phyloP scores from a whole-genome alignment of 2,888 invertebrate genomes.

The Aphidoletes aphidimyza region DNA sequence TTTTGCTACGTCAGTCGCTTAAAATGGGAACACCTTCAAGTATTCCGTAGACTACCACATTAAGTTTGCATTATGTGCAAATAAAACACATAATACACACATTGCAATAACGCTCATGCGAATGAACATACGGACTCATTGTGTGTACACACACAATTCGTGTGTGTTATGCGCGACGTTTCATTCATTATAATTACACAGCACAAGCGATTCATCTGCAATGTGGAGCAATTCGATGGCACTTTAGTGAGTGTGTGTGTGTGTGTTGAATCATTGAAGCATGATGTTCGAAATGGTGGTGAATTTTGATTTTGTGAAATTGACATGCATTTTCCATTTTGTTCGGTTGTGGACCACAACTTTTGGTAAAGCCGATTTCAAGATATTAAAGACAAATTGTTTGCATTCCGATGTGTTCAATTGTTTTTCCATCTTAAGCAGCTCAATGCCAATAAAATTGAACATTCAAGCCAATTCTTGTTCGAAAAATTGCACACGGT shows the following conservation, averaged over 20 bases:
- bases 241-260: too few species aligned
- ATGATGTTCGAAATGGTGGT: too few species aligned
- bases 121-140: neutral
- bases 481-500: neutral
- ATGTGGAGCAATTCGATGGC: neutral
- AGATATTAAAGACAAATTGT: neutral
- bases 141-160: neutral
- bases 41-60: neutral
- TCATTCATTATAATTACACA: constrained; percentile 32
- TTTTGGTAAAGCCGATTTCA: too few species aligned
- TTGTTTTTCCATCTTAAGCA: constrained; percentile 15
- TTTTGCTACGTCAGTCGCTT: neutral
- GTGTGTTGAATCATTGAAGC: neutral
- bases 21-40: constrained; percentile 16
- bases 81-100: constrained; percentile 12
- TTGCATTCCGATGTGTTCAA: neutral
- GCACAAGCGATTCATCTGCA: neutral
- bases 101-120: too few species aligned
- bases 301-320: neutral
- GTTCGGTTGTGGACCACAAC: too few species aligned
- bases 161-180: too few species aligned
- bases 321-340: neutral
- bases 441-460: neutral
- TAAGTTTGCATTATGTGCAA: neutral
- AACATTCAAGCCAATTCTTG: neutral